Evolutionary conservation across 2,797 vertebrate species (phyloP).

Genomic region (Momotus momota): DNA sequence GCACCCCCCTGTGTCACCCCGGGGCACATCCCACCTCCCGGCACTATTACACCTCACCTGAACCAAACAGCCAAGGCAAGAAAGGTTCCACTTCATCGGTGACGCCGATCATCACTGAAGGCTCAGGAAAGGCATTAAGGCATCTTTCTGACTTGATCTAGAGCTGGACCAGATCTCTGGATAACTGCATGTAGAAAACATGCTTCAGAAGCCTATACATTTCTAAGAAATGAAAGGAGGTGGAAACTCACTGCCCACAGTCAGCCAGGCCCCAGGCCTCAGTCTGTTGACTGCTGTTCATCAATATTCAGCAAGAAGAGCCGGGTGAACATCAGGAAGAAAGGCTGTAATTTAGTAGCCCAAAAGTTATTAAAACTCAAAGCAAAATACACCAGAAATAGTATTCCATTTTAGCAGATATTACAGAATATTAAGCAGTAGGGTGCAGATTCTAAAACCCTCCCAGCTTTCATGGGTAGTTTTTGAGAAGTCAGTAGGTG

Average conservation of each 20-base stretch:
- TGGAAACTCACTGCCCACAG: neutral
- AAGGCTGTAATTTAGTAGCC: neutral
- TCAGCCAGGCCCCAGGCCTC: neutral
- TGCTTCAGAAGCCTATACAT: neutral
- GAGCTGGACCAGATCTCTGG: neutral
- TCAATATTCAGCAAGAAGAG: neutral
- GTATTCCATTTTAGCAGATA: neutral
- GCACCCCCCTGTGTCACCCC: fast-evolving
- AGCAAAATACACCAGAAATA: neutral
- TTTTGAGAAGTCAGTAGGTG: neutral
- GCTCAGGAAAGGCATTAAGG: neutral
- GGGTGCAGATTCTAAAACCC: neutral
- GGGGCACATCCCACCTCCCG: neutral
- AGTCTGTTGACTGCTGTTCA: neutral
- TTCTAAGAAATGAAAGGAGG: neutral
- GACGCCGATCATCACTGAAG: neutral
- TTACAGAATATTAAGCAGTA: neutral
- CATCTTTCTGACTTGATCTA: neutral
- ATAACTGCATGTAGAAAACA: neutral
- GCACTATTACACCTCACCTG: fast-evolving
- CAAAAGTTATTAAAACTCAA: neutral
- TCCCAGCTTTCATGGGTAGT: neutral
- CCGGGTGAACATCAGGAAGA: neutral
- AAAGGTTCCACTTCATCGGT: neutral
- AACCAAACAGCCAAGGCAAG: neutral